These are phyloP conservation scores for Acrossocheilus fasciatus DNA, from an alignment of 2,797 vertebrate species.

Conservation along the genomic window DNA sequence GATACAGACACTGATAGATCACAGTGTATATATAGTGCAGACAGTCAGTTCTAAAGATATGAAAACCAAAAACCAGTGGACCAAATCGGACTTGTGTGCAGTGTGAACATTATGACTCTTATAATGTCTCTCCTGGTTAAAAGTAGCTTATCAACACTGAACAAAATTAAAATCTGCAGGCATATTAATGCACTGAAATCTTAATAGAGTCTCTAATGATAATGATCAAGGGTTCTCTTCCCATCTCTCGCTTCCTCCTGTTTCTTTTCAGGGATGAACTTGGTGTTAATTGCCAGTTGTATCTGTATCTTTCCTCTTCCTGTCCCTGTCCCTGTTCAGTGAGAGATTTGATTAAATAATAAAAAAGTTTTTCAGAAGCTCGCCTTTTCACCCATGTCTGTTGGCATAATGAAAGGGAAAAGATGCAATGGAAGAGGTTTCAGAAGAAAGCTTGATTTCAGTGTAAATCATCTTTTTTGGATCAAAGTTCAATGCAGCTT, in stretches of 20 bases:
- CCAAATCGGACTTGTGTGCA: neutral
- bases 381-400: neutral
- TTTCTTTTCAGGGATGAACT: slow-evolving; percentile 19
- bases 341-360: slow-evolving; percentile 23
- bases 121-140: neutral
- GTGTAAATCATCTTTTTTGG: neutral
- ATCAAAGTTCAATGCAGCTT: slow-evolving; percentile 23
- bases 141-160: neutral
- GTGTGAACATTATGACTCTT: neutral
- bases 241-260: neutral
- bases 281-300: slow-evolving; percentile 23
- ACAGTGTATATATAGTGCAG: neutral
- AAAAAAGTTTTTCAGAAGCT: neutral
- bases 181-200: slow-evolving; percentile 18
- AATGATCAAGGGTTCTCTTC: slow-evolving; percentile 14
- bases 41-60: slow-evolving; percentile 10
- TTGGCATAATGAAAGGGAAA: slow-evolving; percentile 22
- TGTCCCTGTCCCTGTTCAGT: neutral
- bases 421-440: neutral
- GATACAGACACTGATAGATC: slow-evolving; percentile 2
- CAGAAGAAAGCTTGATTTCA: neutral
- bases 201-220: slow-evolving; percentile 13
- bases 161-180: slow-evolving; percentile 1
- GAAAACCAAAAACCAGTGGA: neutral
- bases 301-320: slow-evolving; percentile 13